A percentile compares a stretch with the other conserved stretches of the same genome.
Conservation (phyloP, 2,113 vertebrate species). For the Mobula hypostoma region DNA sequence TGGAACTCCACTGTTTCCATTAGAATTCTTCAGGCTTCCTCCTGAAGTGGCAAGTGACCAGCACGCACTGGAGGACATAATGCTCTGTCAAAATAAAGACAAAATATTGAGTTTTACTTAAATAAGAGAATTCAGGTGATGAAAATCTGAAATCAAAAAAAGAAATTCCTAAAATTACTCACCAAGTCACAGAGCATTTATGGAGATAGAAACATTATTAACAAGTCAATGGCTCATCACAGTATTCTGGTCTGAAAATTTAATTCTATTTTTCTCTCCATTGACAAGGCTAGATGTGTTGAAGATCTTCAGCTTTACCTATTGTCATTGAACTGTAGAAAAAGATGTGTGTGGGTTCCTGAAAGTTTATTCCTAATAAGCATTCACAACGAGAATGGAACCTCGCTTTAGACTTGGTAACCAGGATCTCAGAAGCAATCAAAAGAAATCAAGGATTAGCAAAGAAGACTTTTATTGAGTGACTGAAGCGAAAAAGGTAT, state of each 20-base stretch:
- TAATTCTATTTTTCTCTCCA: no score
- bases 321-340: background rate
- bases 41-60: background rate
- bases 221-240: no score
- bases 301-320: no score
- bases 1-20: background rate
- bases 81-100: background rate
- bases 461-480: constrained; percentile 9
- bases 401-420: background rate
- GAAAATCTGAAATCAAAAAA: no score
- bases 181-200: no score
- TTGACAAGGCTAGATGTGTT: no score
- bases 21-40: background rate
- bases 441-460: constrained; percentile 16
- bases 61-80: background rate
- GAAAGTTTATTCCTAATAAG: background rate
- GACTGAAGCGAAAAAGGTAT: background rate
- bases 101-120: background rate
- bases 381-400: background rate
- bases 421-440: constrained; percentile 10
- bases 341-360: background rate
- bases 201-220: no score
- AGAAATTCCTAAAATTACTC: no score
- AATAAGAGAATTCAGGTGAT: background rate
- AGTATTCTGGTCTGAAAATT: no score